Evolutionary conservation across 2,113 vertebrate species (phyloP), one percentile per base, ranked within the genome.

Genomic region (Leucopsar rothschildi): DNA sequence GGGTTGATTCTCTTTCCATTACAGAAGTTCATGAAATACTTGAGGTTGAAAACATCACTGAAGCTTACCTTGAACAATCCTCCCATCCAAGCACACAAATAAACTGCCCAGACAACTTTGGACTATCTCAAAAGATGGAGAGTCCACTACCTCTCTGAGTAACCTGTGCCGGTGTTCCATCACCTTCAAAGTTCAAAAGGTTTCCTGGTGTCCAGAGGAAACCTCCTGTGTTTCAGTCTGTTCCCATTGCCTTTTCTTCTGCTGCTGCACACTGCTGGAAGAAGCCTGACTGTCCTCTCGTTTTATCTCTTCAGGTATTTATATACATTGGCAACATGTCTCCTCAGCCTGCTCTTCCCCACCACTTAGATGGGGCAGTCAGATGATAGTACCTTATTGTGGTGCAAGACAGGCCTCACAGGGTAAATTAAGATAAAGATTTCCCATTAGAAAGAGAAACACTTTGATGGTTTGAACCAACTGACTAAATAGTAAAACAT

Each of bases 261-360:
- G 31, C 25, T 60, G 15, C 23, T 44, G 40, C 35, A 31, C 9
- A 29, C 27, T n/a, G 19, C 37, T 29, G 23, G 11, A 76, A 86
- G 40, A 40, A 20, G 8, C 9, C 15, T 70, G 23, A 3, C 10
- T 5, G 1, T 20, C 15, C 5, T 45, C 10, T 56, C 0, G 0
- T 11, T 31, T 47, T 25, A 40, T 19, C 9, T 45, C 35, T 42
- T 42, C 57, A 35, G 5, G 4, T 57, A 31, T 42, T 56, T 40
- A 40, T 35, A 18, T 10, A 22, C 14, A 19, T 39, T 10, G 2
- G 9, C 27, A 21, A 79, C 11, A 29, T 6, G 1, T 22, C 12
- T 42, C 17, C 12, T 20, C 33, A 75, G 10, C 18, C 49, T 50
- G 4, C 12, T 50, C 15, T 60, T 65, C 10, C 17, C 4, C 10